Conservation (phyloP, 2,888 invertebrate species). For the Priocnemis perturbator region DNA sequence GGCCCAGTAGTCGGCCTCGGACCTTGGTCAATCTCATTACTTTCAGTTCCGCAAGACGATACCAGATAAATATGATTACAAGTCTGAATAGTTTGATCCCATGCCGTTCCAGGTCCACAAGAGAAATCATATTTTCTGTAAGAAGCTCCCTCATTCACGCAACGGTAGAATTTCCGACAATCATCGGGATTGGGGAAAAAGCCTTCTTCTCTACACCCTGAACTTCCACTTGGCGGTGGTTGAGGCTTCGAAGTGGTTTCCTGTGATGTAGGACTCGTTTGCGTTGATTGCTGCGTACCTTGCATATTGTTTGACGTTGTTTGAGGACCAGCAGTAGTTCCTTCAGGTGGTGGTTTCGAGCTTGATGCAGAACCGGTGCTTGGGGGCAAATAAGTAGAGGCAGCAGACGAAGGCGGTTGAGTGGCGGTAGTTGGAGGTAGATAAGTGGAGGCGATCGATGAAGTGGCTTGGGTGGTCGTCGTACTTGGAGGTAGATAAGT, state of each 20-base stretch:
- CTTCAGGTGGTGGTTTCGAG: neutral
- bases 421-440: conserved; percentile 21
- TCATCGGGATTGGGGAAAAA: conserved; percentile 83
- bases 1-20: conserved; percentile 33
- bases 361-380: neutral
- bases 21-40: conserved; percentile 38
- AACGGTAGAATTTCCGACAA: conserved; percentile 87
- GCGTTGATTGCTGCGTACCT: conserved; percentile 11
- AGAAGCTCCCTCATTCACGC: conserved; percentile 79
- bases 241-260: neutral
- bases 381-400: neutral
- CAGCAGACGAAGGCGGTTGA: neutral
- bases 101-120: conserved; percentile 86
- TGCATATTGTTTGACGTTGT: conserved; percentile 3
- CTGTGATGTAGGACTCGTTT: neutral
- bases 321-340: neutral
- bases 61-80: conserved; percentile 80
- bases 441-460: conserved; percentile 24
- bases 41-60: conserved; percentile 50
- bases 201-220: conserved; percentile 78
- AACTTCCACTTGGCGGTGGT: conserved; percentile 22
- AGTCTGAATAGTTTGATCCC: conserved; percentile 82
- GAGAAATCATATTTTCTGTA: conserved; percentile 83
- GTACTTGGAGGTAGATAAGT: conserved; percentile 11
- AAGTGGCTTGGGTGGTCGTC: conserved; percentile 26